phyloP scores from a whole-genome alignment of 2,888 invertebrate genomes.

The Agrilus cyanescens region DNA sequence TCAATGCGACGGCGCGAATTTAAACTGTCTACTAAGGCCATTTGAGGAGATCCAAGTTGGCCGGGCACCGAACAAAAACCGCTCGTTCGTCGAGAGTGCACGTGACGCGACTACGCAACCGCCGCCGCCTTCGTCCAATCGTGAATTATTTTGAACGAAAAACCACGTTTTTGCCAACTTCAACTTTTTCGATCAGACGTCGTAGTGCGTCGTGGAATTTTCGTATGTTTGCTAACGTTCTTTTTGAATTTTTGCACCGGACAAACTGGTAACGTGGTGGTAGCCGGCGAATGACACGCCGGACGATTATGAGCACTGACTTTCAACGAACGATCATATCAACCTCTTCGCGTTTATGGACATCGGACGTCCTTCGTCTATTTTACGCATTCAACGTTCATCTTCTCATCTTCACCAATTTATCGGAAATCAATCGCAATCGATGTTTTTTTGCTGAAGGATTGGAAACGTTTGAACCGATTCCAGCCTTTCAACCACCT shows the following conservation, averaged over 20 bases:
- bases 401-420: no score
- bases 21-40: slow-evolving; percentile 37
- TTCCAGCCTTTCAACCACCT: no score
- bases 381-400: no score
- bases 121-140: slow-evolving; percentile 23
- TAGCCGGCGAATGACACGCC: no score
- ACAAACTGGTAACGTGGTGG: slow-evolving; percentile 10
- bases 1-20: slow-evolving; percentile 34
- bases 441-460: no score
- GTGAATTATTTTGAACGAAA: slow-evolving; percentile 34
- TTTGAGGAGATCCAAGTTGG: slow-evolving; percentile 33
- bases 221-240: slow-evolving; percentile 21
- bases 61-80: slow-evolving; percentile 28
- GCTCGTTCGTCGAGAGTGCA: slow-evolving; percentile 28
- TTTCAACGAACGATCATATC: no score
- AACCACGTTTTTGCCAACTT: slow-evolving; percentile 25
- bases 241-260: slow-evolving; percentile 11
- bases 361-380: no score
- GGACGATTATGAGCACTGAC: no score
- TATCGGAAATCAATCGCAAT: no score
- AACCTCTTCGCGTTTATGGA: no score
- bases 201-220: slow-evolving; percentile 31
- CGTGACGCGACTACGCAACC: slow-evolving; percentile 30
- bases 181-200: slow-evolving; percentile 28
- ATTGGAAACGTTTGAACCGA: no score